Conservation (phyloP, 2,797 vertebrate genomes). For the Acrossocheilus fasciatus region DNA sequence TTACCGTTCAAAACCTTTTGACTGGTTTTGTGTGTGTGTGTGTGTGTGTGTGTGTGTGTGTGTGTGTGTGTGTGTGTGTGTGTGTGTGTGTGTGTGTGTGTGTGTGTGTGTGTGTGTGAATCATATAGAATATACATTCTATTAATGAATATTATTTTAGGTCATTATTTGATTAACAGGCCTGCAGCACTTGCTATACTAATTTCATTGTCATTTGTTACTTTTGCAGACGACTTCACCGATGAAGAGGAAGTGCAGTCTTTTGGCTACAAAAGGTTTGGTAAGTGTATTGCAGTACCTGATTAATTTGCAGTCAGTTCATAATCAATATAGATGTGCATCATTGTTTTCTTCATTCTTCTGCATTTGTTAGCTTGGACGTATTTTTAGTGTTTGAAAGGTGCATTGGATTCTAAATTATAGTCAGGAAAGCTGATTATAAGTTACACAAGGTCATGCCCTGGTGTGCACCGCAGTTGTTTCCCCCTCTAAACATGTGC, state of each 20-base stretch:
- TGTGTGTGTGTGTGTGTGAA: neutral
- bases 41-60: too few relatives aligned
- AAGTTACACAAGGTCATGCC: conserved; percentile 39
- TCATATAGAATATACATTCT: neutral
- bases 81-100: too few relatives aligned
- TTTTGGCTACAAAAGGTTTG: conserved; percentile 99
- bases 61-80: too few relatives aligned
- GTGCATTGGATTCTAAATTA: conserved; percentile 4
- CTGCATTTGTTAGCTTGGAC: neutral
- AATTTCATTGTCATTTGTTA: conserved; percentile 57
- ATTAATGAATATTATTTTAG: neutral
- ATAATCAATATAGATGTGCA: neutral
- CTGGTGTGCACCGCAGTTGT: conserved; percentile 30
- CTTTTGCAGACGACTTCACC: conserved; percentile 90
- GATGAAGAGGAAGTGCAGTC: conserved; percentile 99
- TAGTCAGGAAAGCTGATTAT: conserved; percentile 38
- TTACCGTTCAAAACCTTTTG: too few relatives aligned
- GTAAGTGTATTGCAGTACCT: conserved; percentile 80
- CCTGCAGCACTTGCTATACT: conserved; percentile 8
- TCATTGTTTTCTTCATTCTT: neutral
- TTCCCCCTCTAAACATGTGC: conserved; percentile 45
- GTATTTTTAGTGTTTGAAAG: conserved; percentile 25
- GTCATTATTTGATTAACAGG: neutral
- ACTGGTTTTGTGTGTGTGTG: too few relatives aligned
- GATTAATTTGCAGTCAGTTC: conserved; percentile 17